Evolutionary conservation across 2,113 vertebrate species (phyloP).

Genomic region (Uria lomvia): DNA sequence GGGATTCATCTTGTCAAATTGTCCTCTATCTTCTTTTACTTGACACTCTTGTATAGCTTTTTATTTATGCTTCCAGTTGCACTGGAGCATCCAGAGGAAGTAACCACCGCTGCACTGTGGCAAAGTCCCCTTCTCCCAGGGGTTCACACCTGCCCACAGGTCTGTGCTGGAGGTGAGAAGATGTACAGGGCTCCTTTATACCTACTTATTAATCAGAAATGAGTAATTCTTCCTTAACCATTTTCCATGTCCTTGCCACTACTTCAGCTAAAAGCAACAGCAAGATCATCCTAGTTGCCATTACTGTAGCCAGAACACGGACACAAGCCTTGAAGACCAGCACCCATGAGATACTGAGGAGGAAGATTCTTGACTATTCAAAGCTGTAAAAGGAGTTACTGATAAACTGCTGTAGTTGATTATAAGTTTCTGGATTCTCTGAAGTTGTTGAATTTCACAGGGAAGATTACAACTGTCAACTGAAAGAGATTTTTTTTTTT

Average conservation of each 20-base stretch:
- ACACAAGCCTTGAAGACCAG: neutral
- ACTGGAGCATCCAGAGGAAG: neutral
- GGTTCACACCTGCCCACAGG: neutral
- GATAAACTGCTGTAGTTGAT: neutral
- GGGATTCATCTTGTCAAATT: neutral
- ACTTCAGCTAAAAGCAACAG: neutral
- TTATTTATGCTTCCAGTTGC: neutral
- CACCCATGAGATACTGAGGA: neutral
- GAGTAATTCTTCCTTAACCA: neutral
- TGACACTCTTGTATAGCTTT: neutral
- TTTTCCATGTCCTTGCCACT: neutral
- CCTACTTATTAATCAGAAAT: neutral
- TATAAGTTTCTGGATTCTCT: neutral
- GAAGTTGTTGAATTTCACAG: neutral
- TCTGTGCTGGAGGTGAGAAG: neutral
- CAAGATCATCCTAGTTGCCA: neutral
- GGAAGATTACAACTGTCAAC: neutral
- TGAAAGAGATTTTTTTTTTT: neutral
- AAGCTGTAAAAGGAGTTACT: neutral
- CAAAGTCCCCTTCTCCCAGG: neutral
- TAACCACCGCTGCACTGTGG: neutral
- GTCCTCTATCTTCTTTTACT: neutral
- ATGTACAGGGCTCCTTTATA: neutral
- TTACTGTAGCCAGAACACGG: fast-evolving
- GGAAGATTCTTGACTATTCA: neutral